Base-by-base conservation (phyloP, 1,140 invertebrate species). In the Pseudomyrmex sp. region DNA sequence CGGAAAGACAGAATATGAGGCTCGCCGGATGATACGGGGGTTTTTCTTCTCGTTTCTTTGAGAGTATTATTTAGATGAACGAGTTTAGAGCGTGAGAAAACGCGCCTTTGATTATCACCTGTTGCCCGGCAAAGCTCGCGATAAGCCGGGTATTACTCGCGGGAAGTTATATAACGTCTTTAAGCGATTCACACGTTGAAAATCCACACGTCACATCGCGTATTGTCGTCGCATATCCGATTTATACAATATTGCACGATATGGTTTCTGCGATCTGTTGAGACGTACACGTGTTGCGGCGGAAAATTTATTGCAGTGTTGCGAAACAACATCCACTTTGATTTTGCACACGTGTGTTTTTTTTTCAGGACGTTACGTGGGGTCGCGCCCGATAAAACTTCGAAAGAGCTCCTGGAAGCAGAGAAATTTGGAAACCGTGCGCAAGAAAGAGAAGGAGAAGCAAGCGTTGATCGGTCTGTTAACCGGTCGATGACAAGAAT, bases 381-480 rank as follows among this genome's bases (percentile, higher is more conserved):
- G 99, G 18, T 99, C 99, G 91, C 95, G 99, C 35, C 99, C 99
- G 1, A 99, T 99, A 75, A 99, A 99, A 93, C 94, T 99, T 48
- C 94, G 99, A 2, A 99, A 99, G 95, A 99, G 98, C 92, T 97
- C 96, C 0, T 99, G 99, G 99, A 98, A 97, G 90, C 98, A 98
- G 89, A 95, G 99, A 79, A 98, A 98, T 92, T 94, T 99, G 2
- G 98, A 99, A 73, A 95, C 98, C 0, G 98, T 99, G 0, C 96
- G 98, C 73, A 99, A 99, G 93, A 99, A 99, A 92, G 97, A 99
- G 90, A 98, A 98, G 91, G 98, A 99, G 91, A 99, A 97, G 85
- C 96, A 96, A 66, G 95, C 96, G 0, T 93, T 98, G 4, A 96
- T 98, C 85, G 97, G 96, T 83, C 94, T 97, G 56, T 94, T 98